phyloP scores from a whole-genome alignment of 2,888 invertebrate species.

The Spicauda simplicius region DNA sequence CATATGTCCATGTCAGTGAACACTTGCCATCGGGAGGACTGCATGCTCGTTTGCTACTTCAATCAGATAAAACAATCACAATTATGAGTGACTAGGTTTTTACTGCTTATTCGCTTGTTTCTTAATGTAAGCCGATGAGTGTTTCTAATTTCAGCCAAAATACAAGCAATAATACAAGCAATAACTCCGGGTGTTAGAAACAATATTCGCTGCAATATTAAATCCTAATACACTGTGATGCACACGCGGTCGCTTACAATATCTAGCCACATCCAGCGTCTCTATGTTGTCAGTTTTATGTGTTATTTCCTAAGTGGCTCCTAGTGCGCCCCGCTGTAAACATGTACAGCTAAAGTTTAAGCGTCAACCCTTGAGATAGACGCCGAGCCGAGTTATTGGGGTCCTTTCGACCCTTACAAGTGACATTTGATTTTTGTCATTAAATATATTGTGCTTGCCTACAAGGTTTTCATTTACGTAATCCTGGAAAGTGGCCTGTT shows the following conservation, averaged over 20 bases:
- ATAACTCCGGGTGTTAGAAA: too few relatives aligned
- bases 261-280: slow-evolving; percentile 53
- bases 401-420: slow-evolving; percentile 57
- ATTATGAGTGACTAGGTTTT: too few relatives aligned
- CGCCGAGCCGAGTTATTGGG: slow-evolving; percentile 68
- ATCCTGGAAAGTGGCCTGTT: slow-evolving; percentile 32
- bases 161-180: too few relatives aligned
- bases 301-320: slow-evolving; percentile 66
- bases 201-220: too few relatives aligned
- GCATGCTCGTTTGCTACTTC: too few relatives aligned
- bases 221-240: too few relatives aligned
- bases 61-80: too few relatives aligned
- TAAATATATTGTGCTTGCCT: slow-evolving; percentile 40
- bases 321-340: slow-evolving; percentile 64
- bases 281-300: slow-evolving; percentile 59
- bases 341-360: slow-evolving; percentile 72
- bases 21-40: too few relatives aligned
- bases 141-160: too few relatives aligned
- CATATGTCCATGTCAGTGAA: too few relatives aligned
- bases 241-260: not conserved
- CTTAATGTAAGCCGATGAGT: too few relatives aligned
- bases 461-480: slow-evolving; percentile 41
- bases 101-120: too few relatives aligned
- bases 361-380: slow-evolving; percentile 69
- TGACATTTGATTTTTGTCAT: slow-evolving; percentile 63